These are phyloP conservation scores for Solenodon paradoxus DNA, from an alignment of 2,113 vertebrate species.

Conservation along the genomic window DNA sequence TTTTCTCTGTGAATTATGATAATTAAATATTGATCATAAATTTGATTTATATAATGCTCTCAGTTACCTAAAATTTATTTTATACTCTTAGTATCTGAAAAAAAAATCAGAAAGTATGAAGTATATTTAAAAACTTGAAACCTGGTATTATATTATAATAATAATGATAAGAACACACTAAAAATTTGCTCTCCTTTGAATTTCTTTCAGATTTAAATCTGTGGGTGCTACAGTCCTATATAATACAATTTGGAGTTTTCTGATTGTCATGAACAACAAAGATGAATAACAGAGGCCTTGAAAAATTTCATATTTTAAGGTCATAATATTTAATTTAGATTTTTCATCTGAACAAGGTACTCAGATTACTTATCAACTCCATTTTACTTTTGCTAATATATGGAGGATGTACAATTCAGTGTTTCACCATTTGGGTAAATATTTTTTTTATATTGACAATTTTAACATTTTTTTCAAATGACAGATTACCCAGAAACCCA, in stretches of 20 bases:
- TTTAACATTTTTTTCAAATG: not conserved
- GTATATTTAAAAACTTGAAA: not conserved
- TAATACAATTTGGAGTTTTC: not conserved
- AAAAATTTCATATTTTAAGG: not conserved
- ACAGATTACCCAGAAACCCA: not conserved
- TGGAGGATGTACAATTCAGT: not conserved
- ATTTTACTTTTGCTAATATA: not conserved
- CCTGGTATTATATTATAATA: not conserved
- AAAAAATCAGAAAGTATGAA: not conserved
- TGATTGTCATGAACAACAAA: not conserved
- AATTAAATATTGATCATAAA: not conserved
- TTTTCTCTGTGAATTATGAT: conserved; percentile 5
- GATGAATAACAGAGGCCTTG: not conserved
- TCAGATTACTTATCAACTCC: not conserved
- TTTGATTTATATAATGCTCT: not conserved
- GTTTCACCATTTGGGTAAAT: not conserved
- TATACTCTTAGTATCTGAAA: not conserved
- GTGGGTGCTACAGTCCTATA: not conserved
- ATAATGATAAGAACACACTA: not conserved
- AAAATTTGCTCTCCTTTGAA: not conserved
- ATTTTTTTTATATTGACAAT: not conserved
- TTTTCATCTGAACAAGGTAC: not conserved
- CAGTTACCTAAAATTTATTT: not conserved
- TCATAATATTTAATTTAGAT: not conserved
- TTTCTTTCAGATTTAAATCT: not conserved